Conservation (phyloP, 2,797 vertebrate species). For the Leucoraja ocellata region DNA sequence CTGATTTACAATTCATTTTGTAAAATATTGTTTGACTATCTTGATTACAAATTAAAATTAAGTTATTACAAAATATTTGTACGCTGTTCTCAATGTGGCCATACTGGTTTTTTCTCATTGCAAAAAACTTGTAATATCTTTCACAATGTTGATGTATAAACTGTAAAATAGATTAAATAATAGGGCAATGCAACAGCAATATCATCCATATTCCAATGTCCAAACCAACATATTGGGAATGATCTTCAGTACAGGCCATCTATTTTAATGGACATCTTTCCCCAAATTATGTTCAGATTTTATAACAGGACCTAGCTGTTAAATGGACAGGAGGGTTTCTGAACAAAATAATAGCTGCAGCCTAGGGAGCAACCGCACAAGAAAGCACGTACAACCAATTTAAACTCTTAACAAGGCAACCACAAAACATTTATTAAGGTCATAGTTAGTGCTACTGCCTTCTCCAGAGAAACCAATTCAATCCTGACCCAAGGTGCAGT, state of each 20-base stretch:
- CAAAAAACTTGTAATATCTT: not conserved
- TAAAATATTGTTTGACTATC: not conserved
- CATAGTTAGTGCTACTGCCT: no score
- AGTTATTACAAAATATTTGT: not conserved
- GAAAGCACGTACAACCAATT: no score
- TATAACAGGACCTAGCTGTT: not conserved
- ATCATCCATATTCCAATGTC: not conserved
- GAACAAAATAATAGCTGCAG: no score
- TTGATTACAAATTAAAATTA: conserved; percentile 7
- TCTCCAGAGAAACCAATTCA: no score
- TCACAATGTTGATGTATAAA: no score
- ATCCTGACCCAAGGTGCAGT: no score
- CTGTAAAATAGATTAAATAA: not conserved
- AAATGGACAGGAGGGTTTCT: no score
- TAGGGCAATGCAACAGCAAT: not conserved
- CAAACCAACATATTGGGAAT: no score
- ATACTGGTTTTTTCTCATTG: not conserved
- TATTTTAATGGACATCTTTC: not conserved
- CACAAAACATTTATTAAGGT: no score
- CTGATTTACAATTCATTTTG: not conserved
- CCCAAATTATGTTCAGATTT: not conserved
- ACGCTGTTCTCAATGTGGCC: not conserved
- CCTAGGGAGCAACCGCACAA: no score
- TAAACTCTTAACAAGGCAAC: no score
- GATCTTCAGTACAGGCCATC: no score